Conservation (phyloP, 2,113 vertebrate species). For the Callithrix jacchus region DNA sequence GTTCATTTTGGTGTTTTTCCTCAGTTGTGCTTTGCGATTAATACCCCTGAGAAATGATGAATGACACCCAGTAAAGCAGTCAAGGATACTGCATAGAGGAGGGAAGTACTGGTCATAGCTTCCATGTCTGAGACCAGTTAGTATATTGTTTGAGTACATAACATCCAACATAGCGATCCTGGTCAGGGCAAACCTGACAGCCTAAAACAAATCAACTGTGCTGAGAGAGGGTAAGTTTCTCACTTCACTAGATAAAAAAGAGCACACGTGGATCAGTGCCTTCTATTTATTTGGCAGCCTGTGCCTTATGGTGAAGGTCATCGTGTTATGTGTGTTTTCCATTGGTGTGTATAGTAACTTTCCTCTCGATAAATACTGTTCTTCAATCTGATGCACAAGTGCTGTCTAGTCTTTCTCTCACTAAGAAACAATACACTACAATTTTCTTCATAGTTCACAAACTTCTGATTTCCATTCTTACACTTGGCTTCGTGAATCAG, state of each 20-base stretch:
- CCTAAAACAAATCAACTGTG: not conserved
- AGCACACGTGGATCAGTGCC: not conserved
- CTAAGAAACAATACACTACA: not conserved
- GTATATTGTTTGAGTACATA: not conserved
- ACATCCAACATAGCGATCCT: not conserved
- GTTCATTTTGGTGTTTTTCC: not conserved
- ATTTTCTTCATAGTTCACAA: not conserved
- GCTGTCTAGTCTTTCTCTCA: not conserved
- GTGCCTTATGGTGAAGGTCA: not conserved
- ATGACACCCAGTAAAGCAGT: not conserved
- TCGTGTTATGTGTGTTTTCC: not conserved
- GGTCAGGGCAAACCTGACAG: not conserved
- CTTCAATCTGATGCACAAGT: not conserved
- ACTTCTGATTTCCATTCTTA: not conserved
- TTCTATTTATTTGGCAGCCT: not conserved
- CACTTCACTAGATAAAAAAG: not conserved
- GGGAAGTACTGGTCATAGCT: too few relatives aligned
- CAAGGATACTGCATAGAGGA: not conserved
- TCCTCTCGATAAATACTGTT: not conserved
- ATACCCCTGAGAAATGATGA: not conserved
- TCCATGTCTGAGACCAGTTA: not conserved
- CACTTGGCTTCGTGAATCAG: not conserved
- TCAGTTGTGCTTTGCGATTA: not conserved
- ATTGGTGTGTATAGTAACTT: not conserved
- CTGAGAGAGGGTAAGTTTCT: not conserved